These are phyloP conservation scores for Luperina nickerlii DNA, from an alignment of 2,888 invertebrate genomes.

Conservation along the genomic window DNA sequence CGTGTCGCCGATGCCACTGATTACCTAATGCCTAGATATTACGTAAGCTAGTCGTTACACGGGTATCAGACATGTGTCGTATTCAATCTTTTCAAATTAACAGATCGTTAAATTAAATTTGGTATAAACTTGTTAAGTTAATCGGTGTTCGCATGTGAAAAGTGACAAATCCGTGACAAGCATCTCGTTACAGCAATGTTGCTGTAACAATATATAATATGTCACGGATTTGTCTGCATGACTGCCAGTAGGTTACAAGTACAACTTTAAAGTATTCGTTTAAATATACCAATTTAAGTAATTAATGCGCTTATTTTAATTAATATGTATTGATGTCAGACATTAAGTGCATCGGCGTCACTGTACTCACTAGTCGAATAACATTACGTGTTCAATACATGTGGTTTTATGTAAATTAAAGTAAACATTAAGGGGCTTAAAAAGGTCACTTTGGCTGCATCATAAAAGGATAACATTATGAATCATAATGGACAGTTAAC, in stretches of 20 bases:
- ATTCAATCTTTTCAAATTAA: constrained; percentile 16
- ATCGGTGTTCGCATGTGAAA: not conserved
- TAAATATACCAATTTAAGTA: not conserved
- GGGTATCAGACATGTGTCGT: constrained; percentile 13
- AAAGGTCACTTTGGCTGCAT: too few species aligned
- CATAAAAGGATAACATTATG: too few species aligned
- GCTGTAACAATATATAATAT: too few species aligned
- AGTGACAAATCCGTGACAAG: not conserved
- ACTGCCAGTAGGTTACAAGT: not conserved
- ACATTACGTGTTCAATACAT: constrained; percentile 3
- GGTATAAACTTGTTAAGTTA: constrained; percentile 11
- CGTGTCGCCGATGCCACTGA: constrained; percentile 49
- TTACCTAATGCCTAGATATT: constrained; percentile 44
- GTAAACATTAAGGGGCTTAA: not conserved
- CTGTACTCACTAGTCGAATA: not conserved
- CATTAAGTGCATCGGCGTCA: constrained; percentile 23
- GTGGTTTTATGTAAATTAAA: not conserved
- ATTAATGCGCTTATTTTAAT: constrained; percentile 24
- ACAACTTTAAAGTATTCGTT: not conserved
- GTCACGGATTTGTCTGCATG: not conserved
- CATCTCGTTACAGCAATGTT: too few species aligned
- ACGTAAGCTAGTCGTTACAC: constrained; percentile 39
- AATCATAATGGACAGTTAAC: too few species aligned
- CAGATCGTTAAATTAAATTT: constrained; percentile 21
- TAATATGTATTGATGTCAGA: constrained; percentile 43